Evolutionary conservation across 2,797 vertebrate genomes (phyloP).

Genomic region (Chaetodon trifasciatus): DNA sequence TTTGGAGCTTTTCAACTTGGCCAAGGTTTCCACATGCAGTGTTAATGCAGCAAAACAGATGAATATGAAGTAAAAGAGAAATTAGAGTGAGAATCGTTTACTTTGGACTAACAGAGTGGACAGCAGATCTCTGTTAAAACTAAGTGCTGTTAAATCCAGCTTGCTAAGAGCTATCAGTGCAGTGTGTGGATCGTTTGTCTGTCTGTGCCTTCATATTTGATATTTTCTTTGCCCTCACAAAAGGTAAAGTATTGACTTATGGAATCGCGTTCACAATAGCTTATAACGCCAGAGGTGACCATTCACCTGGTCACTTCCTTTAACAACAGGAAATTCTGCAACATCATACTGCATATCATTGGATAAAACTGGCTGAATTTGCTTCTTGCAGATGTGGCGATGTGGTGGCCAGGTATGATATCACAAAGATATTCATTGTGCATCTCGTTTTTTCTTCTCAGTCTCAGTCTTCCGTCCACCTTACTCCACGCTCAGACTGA

Average conservation of each 20-base stretch:
- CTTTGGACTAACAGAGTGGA: neutral
- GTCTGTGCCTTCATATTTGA: too few relatives aligned
- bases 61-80: neutral
- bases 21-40: neutral
- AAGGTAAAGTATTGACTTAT: too few relatives aligned
- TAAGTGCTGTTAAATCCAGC: neutral
- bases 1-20: neutral
- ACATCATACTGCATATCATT: too few relatives aligned
- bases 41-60: neutral
- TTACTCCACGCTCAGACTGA: slow-evolving; percentile 58
- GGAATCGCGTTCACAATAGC: neutral
- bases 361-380: neutral
- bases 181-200: neutral
- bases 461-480: slow-evolving; percentile 20
- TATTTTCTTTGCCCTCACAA: too few relatives aligned
- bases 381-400: slow-evolving; percentile 12
- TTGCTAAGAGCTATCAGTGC: neutral
- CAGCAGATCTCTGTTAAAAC: neutral
- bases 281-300: neutral
- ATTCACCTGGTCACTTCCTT: neutral
- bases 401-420: slow-evolving; percentile 29
- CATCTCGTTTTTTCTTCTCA: slow-evolving; percentile 21
- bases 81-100: neutral
- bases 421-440: slow-evolving; percentile 24
- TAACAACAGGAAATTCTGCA: neutral